Base-by-base conservation (phyloP, 2,888 invertebrate genomes). In the Lepidocyrtinus sp. region DNA sequence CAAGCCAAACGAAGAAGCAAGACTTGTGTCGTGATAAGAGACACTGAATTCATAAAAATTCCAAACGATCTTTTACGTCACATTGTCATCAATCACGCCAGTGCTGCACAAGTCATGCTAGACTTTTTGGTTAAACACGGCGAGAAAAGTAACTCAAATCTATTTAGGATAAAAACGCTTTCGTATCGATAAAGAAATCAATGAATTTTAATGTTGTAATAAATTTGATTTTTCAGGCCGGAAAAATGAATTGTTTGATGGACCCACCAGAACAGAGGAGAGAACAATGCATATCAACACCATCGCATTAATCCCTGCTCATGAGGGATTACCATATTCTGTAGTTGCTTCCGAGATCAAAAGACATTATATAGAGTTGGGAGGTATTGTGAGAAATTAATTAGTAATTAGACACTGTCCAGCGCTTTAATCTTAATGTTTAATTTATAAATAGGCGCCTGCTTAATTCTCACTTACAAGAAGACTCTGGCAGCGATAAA, bases 11-110 rank as follows among this genome's bases (percentile, higher is more conserved):
- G 73, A 2, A 45, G 79, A 15, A 74, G 74, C 19, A 80, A 75
- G 55, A 74, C 79, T 2, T 74, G 73, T 15, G 68, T 80, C 1
- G 79, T 74, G 5, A 69, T 74, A 24, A 27, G 74, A 9, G 74
- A 74, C 27, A 69, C 79, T 1, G 79, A 80, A 59, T 64, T 80
- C 70, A 61, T 45, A 1, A 80, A 69, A 64, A 80, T 80, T 45
- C 79, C 79, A 0, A 74, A 74, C 19, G 69, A 70, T 9, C 55
- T 75, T 3, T 17, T 75, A 2, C 75, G 75, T 0, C 62, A 63
- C 17, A 70, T 75, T 24, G 70, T 75, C 0, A 64, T 70, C 9
- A 69, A 75, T 25, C 36, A 64, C n/a, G 27, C 75, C 7, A 27
- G 26, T 2, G 75, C 75, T 1, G 72, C 77, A 2, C 72, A 77